Percentiles rank a stretch among this genome's conserved stretches.
These are phyloP conservation scores for Polyodon spathula DNA, from an alignment of 2,113 vertebrate genomes.

Conservation along the genomic window DNA sequence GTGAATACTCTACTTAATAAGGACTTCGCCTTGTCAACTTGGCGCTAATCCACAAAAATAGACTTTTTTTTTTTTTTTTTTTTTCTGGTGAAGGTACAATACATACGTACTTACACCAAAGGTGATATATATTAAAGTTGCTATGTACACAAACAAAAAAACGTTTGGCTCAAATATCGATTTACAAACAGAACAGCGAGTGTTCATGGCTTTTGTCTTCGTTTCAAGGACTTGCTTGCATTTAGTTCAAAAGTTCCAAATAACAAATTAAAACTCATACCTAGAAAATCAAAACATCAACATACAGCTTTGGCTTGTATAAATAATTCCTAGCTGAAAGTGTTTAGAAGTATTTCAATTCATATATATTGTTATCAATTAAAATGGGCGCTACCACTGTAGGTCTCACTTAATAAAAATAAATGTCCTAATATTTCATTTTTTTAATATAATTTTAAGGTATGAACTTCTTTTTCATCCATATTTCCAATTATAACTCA, in stretches of 20 bases:
- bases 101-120: slow-evolving; percentile 84
- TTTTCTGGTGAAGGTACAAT: slow-evolving; percentile 82
- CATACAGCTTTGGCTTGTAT: slow-evolving; percentile 97
- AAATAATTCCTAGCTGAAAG: slow-evolving; percentile 91
- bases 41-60: slow-evolving; percentile 98
- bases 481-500: slow-evolving; percentile 75
- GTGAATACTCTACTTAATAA: slow-evolving; percentile 86
- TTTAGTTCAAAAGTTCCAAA: slow-evolving; percentile 71
- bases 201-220: slow-evolving; percentile 96
- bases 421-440: slow-evolving; percentile 56
- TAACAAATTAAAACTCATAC: slow-evolving; percentile 72
- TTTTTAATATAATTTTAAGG: slow-evolving; percentile 47
- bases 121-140: slow-evolving; percentile 92
- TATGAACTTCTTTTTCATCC: slow-evolving; percentile 59
- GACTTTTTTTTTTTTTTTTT: slow-evolving; percentile 72
- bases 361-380: slow-evolving; percentile 80
- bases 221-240: slow-evolving; percentile 82
- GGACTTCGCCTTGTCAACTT: slow-evolving; percentile 85
- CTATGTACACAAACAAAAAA: slow-evolving; percentile 86
- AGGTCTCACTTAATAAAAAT: slow-evolving; percentile 73
- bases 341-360: slow-evolving; percentile 80
- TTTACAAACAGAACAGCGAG: slow-evolving; percentile 87
- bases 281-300: slow-evolving; percentile 76
- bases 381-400: slow-evolving; percentile 65
- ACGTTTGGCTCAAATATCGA: slow-evolving; percentile 95